Percentiles rank a stretch among this genome's conserved stretches.
These are phyloP conservation scores for Tyto alba DNA, from an alignment of 2,113 vertebrate genomes.

Conservation along the genomic window DNA sequence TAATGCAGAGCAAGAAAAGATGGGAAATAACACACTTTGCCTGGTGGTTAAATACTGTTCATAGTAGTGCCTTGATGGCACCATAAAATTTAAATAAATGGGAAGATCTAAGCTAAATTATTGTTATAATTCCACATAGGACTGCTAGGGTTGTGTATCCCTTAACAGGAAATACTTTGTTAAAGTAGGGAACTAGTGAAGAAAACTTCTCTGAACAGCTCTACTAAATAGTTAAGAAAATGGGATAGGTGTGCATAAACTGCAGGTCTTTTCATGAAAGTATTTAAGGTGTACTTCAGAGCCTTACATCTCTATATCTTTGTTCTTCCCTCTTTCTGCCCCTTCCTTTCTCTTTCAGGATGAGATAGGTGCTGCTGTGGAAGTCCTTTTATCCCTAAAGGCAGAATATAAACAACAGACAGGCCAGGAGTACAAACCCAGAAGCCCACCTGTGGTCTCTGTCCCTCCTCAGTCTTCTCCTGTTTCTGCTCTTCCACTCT, in stretches of 20 bases:
- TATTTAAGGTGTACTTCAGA: neutral
- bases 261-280: neutral
- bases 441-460: slow-evolving; percentile 45
- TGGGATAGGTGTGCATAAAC: neutral
- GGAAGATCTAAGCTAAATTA: neutral
- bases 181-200: neutral
- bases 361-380: slow-evolving; percentile 78
- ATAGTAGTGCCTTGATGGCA: neutral
- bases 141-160: neutral
- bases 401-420: slow-evolving; percentile 81
- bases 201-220: neutral
- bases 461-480: neutral
- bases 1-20: neutral
- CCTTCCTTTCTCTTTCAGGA: slow-evolving; percentile 62
- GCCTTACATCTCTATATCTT: neutral
- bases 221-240: neutral
- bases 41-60: neutral
- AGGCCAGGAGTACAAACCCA: slow-evolving; percentile 84
- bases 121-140: neutral
- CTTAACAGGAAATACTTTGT: neutral
- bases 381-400: slow-evolving; percentile 81
- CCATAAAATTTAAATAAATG: neutral
- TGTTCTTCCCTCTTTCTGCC: neutral
- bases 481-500: neutral
- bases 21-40: neutral